Conservation (phyloP, 2,113 vertebrate species). For the Cercopithecus mona region DNA sequence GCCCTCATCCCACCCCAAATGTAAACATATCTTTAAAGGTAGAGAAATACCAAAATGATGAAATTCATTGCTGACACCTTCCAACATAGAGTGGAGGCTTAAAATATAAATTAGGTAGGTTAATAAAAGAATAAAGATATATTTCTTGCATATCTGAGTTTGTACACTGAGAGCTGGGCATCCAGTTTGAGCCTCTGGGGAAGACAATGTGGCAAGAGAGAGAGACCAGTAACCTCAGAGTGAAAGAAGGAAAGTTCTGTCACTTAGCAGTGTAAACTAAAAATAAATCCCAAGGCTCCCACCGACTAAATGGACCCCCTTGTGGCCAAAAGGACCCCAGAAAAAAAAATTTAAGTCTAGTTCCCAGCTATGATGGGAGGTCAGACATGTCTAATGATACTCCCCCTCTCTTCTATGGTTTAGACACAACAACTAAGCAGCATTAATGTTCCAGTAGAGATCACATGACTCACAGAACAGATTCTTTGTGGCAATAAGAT, state of each 20-base stretch:
- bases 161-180: neutral
- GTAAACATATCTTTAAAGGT: neutral
- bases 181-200: neutral
- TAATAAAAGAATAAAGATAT: neutral
- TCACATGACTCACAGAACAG: too few relatives aligned
- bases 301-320: too few relatives aligned
- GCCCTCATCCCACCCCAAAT: neutral
- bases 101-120: conserved; percentile 8
- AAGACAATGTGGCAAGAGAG: neutral
- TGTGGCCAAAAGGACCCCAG: too few relatives aligned
- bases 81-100: neutral
- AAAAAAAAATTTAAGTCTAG: too few relatives aligned
- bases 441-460: too few relatives aligned
- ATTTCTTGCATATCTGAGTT: neutral
- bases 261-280: neutral
- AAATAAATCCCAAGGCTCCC: too few relatives aligned
- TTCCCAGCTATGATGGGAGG: too few relatives aligned
- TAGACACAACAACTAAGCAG: too few relatives aligned
- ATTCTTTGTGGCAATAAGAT: too few relatives aligned
- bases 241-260: neutral
- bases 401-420: too few relatives aligned
- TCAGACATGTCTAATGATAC: too few relatives aligned
- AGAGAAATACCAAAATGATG: neutral
- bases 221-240: neutral
- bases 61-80: neutral